These are phyloP conservation scores for Odontomachus brunneus DNA, from an alignment of 1,140 invertebrate genomes.

Conservation along the genomic window DNA sequence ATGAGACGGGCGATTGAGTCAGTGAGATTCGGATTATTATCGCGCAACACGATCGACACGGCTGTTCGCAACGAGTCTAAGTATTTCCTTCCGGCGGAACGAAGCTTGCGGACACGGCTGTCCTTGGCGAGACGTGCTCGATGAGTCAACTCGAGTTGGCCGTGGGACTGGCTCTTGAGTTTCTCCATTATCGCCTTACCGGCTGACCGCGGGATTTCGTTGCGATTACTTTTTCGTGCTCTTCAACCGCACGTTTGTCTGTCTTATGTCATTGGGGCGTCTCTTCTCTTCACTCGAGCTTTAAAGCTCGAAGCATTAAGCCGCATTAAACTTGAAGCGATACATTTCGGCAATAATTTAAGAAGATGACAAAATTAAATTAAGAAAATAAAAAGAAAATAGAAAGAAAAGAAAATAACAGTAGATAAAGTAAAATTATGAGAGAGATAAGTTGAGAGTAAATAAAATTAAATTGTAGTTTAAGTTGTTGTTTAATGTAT, in stretches of 20 bases:
- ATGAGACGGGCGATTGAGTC: conserved; percentile 14
- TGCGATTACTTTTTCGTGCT: conserved; percentile 1
- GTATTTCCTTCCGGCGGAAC: conserved; percentile 53
- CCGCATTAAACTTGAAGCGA: no score
- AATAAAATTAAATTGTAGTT: no score
- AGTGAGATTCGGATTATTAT: conserved; percentile 29
- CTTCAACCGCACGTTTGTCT: background rate
- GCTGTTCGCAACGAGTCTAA: conserved; percentile 46
- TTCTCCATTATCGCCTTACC: conserved; percentile 55
- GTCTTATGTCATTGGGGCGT: background rate
- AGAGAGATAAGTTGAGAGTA: no score
- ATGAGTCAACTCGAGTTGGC: conserved; percentile 60
- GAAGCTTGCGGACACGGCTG: conserved; percentile 36
- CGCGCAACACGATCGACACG: conserved; percentile 10
- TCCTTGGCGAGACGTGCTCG: conserved; percentile 53
- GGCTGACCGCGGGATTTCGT: conserved; percentile 10
- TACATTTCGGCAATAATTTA: no score
- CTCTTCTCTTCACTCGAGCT: background rate
- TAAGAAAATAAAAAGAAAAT: no score
- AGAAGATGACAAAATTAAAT: no score
- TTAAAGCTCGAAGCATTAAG: background rate
- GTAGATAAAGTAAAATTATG: no score
- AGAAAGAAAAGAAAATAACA: no score
- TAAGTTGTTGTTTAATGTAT: no score
- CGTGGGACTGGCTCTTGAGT: conserved; percentile 46